Conservation (phyloP, 2,888 invertebrate genomes). For the Mystacides longicornis region DNA sequence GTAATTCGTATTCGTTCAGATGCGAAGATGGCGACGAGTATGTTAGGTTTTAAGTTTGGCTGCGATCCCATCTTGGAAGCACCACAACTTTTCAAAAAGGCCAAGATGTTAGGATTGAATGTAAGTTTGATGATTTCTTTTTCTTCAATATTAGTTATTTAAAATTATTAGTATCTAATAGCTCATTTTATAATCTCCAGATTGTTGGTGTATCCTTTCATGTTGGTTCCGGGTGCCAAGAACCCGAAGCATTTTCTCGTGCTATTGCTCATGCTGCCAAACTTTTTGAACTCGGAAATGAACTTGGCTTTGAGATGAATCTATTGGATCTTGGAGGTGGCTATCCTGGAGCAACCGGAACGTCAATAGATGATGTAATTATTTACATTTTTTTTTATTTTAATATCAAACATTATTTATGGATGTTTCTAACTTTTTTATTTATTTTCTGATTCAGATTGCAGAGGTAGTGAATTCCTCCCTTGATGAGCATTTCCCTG, state of each 20-base stretch:
- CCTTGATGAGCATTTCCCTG: constrained; percentile 74
- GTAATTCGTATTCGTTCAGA: constrained; percentile 85
- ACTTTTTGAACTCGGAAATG: constrained; percentile 64
- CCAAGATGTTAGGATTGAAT: constrained; percentile 67
- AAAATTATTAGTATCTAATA: neutral
- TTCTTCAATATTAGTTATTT: neutral
- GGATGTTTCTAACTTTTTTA: neutral
- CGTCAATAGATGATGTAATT: constrained; percentile 59
- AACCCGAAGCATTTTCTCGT: constrained; percentile 70
- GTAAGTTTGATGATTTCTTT: constrained; percentile 32
- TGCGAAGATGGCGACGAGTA: constrained; percentile 76
- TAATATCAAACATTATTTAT: neutral
- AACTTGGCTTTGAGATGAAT: constrained; percentile 67
- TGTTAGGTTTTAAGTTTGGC: constrained; percentile 91
- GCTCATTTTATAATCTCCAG: neutral
- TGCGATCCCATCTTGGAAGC: constrained; percentile 73
- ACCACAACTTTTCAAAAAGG: constrained; percentile 63
- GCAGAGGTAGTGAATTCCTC: constrained; percentile 71
- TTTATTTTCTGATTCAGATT: constrained; percentile 46
- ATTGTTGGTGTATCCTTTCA: constrained; percentile 77
- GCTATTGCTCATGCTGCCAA: constrained; percentile 67
- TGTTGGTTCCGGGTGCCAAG: constrained; percentile 87
- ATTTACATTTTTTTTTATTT: neutral
- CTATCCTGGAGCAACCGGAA: constrained; percentile 70
- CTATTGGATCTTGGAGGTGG: constrained; percentile 88